Evolutionary conservation across 2,113 vertebrate genomes (phyloP).

Genomic region (Apaloderma vittatum): DNA sequence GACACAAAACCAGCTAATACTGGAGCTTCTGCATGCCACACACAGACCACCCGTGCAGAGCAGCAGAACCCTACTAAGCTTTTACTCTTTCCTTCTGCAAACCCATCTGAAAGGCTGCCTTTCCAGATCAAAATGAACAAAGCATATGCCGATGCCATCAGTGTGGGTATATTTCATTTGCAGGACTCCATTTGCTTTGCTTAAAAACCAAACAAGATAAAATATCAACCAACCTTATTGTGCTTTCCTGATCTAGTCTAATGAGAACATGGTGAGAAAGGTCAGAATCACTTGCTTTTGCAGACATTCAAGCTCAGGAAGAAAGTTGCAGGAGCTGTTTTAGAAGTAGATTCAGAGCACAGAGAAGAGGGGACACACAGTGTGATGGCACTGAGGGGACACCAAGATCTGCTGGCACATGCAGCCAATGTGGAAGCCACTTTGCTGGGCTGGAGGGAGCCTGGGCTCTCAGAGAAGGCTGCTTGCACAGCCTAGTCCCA

Average conservation of each 20-base stretch:
- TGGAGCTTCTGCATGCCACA: accelerated
- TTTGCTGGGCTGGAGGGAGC: neutral
- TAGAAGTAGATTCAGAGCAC: neutral
- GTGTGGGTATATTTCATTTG: neutral
- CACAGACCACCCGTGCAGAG: neutral
- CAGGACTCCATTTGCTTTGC: neutral
- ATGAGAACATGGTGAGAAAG: accelerated
- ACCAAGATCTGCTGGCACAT: neutral
- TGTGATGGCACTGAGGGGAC: neutral
- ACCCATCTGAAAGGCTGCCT: neutral
- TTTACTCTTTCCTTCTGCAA: neutral
- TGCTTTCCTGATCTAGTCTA: neutral
- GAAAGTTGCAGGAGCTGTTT: neutral
- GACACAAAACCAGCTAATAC: neutral
- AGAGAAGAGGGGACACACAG: neutral
- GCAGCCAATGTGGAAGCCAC: neutral
- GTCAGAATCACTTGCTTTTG: neutral
- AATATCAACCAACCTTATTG: neutral
- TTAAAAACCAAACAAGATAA: neutral
- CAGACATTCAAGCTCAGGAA: neutral
- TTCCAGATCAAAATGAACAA: neutral
- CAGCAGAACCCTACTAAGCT: neutral
- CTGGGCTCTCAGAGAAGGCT: neutral
- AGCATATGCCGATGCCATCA: neutral
- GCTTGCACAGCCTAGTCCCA: neutral